phyloP scores from a whole-genome alignment of 2,113 vertebrate genomes.

The Notothenia rossii region DNA sequence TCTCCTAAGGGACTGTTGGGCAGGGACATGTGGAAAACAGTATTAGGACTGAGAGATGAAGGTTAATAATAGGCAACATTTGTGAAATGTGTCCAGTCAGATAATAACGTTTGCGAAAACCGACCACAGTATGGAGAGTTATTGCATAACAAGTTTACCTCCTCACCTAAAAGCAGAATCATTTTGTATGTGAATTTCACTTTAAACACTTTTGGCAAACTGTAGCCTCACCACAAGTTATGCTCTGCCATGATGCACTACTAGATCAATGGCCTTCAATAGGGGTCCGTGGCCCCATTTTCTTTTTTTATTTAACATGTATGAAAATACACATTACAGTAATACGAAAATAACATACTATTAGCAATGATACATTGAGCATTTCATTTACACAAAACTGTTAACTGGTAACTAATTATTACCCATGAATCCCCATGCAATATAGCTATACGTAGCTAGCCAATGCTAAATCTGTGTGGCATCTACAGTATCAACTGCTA shows the following conservation, averaged over 20 bases:
- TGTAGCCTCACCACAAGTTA: constrained; percentile 49
- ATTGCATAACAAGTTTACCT: constrained; percentile 53
- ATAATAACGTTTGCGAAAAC: constrained; percentile 18
- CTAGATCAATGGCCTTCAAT: not conserved
- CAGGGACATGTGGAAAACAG: constrained; percentile 13
- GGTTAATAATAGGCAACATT: constrained; percentile 20
- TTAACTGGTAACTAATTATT: no score
- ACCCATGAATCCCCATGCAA: no score
- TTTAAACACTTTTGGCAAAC: constrained; percentile 59
- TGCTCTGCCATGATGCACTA: constrained; percentile 20
- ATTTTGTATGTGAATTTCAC: constrained; percentile 51
- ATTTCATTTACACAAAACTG: no score
- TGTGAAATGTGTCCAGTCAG: constrained; percentile 31
- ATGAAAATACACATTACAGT: no score
- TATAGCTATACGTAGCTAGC: no score
- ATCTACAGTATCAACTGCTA: no score
- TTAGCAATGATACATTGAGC: no score
- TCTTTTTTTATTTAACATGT: no score
- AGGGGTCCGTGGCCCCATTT: no score
- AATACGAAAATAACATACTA: no score
- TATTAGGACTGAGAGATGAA: constrained; percentile 8
- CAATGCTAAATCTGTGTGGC: no score
- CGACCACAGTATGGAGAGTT: not conserved
- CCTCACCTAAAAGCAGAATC: constrained; percentile 45
- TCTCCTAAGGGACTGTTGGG: constrained; percentile 10